Evolutionary conservation across 2,113 vertebrate species (phyloP), one percentile per base, ranked within the genome.

Genomic region (Morone chrysops): DNA sequence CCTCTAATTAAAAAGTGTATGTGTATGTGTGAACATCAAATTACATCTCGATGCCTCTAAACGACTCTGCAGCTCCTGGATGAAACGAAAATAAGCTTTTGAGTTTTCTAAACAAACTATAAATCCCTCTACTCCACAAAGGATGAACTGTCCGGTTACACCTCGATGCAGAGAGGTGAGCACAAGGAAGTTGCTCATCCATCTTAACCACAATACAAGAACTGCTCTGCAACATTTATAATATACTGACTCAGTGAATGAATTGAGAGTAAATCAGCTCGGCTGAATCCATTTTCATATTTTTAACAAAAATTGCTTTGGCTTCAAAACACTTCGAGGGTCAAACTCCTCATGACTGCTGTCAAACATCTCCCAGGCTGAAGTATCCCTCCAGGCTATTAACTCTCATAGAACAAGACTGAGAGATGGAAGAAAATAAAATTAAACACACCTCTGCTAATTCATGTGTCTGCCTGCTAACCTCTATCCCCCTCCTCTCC

Each of bases 211-310:
- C 71, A 84, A 22, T 56, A 57, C 41, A 14, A 20, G 43, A n/a
- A 72, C 51, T 69, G 40, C 70, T 73, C 8, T 22, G 73, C 50
- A 25, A 40, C 70, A 41, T 81, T 68, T 36, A 77, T 74, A 65
- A 79, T 9, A n/a, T 41, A 75, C 70, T 22, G 80, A 70, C 51
- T 66, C 38, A 0, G 14, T 36, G 45, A 69, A 53, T 75, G 54
- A 38, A 20, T 1, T 40, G 41, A 38, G 75, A 41, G 70, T 66
- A 51, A 75, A 86, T 69, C 80, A 75, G 16, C 71, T 41, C 45
- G 8, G 25, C 68, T 16, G 57, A 82, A 87, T 83, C 70, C 47
- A 87, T 83, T 75, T 83, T 76, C 70, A 80, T 79, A 71, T 75
- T 80, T 78, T 75, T 17, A 67, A 75, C 7, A 47, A 56, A 62